Evolutionary conservation across 2,797 vertebrate genomes (phyloP), one percentile per base, ranked within the genome.

Genomic region (Chaenodraco wilsoni): DNA sequence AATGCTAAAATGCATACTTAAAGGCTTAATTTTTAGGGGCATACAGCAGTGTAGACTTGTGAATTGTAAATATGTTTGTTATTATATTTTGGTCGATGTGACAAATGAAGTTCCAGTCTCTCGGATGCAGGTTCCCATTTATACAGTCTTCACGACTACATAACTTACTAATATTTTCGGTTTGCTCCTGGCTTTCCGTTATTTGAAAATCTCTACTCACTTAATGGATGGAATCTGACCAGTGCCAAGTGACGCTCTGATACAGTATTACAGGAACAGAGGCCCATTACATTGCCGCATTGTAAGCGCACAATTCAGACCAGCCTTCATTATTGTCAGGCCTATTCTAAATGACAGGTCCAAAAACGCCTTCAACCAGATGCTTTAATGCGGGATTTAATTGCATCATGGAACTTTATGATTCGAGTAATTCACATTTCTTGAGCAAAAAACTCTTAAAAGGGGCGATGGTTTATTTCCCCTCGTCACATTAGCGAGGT

Each of bases 381-480:
- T 44, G 64, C 74, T 78, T 69, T 78, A 69, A 84, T 80, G 73
- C 46, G 71, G 63, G 57, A 86, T 87, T 84, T 71, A 80, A 83
- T 84, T 79, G 63, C 66, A 81, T 71, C 60, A 59, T 86, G 69
- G 54, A 81, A 52, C 80, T 79, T 75, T 74, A 81, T 76, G 69
- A 77, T 79, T 86, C 59, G 23, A 83, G 86, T 83, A 82, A 87
- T 86, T 83, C 56, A 63, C 52, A 71, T 81, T 85, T 80, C 52
- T 76, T 12, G 45, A 52, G 40, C 59, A 46, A 61, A 48, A 43
- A 57, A 40, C 45, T 1, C 3, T 33, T 65, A 62, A 19, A 72
- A 19, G 33, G 46, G 48, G 60, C 63, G 50, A 31, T 33, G 33
- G 57, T 74, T 66, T 58, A 40, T 74, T 76, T 65, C 23, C 1